These are phyloP conservation scores for Chamaetylas fuelleborni DNA, from an alignment of 2,113 vertebrate genomes.

Conservation along the genomic window DNA sequence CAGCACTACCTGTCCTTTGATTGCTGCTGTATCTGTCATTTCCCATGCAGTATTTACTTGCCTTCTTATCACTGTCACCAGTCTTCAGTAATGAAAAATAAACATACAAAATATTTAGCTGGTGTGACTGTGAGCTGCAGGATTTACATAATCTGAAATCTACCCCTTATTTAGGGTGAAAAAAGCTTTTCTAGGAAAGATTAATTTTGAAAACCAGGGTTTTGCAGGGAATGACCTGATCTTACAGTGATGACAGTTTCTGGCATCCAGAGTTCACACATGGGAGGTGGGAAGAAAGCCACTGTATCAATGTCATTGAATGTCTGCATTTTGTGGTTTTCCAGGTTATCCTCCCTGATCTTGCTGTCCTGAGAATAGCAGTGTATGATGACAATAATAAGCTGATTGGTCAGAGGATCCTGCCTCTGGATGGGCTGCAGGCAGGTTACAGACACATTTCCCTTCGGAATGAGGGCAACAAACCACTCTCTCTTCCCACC, in stretches of 20 bases:
- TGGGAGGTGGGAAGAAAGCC: background rate
- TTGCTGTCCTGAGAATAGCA: conserved; percentile 94
- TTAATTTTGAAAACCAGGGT: background rate
- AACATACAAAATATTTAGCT: background rate
- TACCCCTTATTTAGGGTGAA: background rate
- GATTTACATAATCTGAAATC: background rate
- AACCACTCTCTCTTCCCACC: conserved; percentile 92
- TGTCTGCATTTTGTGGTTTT: conserved; percentile 10
- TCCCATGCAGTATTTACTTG: background rate
- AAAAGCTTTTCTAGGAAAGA: background rate
- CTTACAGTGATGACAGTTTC: background rate
- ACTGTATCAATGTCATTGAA: background rate
- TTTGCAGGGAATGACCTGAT: background rate
- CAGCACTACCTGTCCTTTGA: background rate
- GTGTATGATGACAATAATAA: conserved; percentile 98
- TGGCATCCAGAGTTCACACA: background rate
- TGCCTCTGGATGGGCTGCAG: conserved; percentile 95
- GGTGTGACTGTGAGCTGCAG: background rate
- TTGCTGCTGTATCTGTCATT: background rate
- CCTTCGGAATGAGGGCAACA: conserved; percentile 96
- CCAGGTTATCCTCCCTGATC: conserved; percentile 95
- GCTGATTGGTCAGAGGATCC: conserved; percentile 94
- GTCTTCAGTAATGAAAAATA: background rate
- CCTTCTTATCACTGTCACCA: background rate
- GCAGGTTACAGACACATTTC: conserved; percentile 98